Percentiles rank a stretch among this genome's conserved stretches.
Conservation (phyloP, 2,113 vertebrate genomes). For the Proteles cristata region DNA sequence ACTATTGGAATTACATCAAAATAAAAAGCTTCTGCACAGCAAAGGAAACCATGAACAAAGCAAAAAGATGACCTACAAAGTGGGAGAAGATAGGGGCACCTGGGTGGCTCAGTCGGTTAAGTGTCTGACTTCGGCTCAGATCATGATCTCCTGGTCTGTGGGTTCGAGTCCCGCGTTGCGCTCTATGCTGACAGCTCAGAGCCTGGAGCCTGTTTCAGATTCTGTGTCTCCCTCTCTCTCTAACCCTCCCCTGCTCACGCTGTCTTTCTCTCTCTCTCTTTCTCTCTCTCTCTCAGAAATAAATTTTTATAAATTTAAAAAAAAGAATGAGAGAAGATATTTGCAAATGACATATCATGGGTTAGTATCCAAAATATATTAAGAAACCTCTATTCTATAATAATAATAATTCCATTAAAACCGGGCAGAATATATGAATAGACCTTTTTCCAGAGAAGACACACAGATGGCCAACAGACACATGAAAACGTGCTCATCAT, state of each 20-base stretch:
- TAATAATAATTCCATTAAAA: neutral
- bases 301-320: no score
- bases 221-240: no score
- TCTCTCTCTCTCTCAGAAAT: no score
- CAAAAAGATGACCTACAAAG: neutral
- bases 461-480: neutral
- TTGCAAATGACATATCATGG: neutral
- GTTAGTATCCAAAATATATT: neutral
- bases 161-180: no score
- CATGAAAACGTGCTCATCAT: no score
- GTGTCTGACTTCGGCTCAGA: no score
- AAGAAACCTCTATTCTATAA: neutral
- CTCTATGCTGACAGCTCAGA: no score
- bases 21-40: neutral
- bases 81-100: neutral
- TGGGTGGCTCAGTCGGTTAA: no score
- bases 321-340: neutral
- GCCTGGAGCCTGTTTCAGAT: no score
- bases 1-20: neutral
- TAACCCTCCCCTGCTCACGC: no score
- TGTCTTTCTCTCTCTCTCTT: no score
- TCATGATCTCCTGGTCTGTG: no score
- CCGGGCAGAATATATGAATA: neutral
- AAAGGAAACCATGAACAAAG: neutral
- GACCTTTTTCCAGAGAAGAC: neutral